These are phyloP conservation scores for Acrocephalus arundinaceus DNA, from an alignment of 2,113 vertebrate genomes.

Conservation along the genomic window DNA sequence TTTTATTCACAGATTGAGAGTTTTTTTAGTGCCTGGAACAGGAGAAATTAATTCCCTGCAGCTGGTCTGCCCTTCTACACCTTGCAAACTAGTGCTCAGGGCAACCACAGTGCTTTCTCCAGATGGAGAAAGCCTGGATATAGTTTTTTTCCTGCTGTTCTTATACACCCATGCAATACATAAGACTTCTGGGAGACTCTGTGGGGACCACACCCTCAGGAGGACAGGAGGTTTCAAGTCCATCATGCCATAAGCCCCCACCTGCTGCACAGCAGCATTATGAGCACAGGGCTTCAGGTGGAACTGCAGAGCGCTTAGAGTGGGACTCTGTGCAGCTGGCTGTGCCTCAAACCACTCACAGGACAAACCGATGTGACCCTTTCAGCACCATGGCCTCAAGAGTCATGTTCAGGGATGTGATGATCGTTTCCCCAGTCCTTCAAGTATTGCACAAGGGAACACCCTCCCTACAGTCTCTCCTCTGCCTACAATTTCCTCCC, in stretches of 20 bases:
- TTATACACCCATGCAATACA: neutral
- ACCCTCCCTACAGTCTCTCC: neutral
- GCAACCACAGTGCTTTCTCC: neutral
- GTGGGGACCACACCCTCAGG: neutral
- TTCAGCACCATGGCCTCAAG: neutral
- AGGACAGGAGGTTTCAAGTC: neutral
- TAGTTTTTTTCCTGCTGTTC: neutral
- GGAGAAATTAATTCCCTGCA: neutral
- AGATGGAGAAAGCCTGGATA: neutral
- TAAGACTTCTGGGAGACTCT: neutral
- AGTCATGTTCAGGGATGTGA: neutral
- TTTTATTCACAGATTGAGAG: neutral
- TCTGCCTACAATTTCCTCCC: neutral
- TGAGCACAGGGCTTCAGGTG: neutral
- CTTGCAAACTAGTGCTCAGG: neutral
- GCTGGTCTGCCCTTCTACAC: neutral
- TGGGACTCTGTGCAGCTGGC: neutral
- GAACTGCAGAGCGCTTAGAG: rapidly evolving
- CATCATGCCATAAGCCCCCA: neutral
- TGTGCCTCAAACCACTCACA: neutral
- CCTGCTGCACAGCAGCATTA: neutral
- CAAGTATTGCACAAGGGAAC: neutral
- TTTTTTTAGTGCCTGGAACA: neutral
- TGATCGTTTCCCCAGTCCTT: neutral
- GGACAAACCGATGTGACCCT: neutral